Evolutionary conservation across 2,888 invertebrate genomes (phyloP), one percentile per base, ranked within the genome.

Genomic region (Acronicta alni): DNA sequence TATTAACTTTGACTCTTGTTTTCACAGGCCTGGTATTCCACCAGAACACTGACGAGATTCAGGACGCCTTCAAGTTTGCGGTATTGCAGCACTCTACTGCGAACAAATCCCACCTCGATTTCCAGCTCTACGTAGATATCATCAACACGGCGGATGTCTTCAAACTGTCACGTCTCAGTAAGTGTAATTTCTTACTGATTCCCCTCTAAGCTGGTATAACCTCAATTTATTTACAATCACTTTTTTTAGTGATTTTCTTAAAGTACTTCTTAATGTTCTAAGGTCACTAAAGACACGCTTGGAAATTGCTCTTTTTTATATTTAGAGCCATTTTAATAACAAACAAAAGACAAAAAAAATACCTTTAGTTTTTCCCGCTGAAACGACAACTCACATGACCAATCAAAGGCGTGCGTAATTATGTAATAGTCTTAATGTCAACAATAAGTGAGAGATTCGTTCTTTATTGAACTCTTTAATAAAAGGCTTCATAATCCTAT

Each of bases 81-180:
- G 96, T 97, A 95, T 91, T 96, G 45, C 97, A 96, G 85, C 97
- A 97, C 84, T 96, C 97, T 75, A 95, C 96, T 77, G 96, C 96
- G 77, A 96, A 97, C 67, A 96, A 96, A 35, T 95, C 95, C 35
- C 95, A 96, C 45, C 96, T 98, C 81, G 98, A 98, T 84, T 95
- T 98, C 52, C 97, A 97, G 84, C 96, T 97, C 14, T 97, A 96
- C 84, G 97, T 98, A 51, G 98, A 98, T 85, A 96, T 98, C 80
- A 98, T 98, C 87, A 97, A 98, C 88, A 98, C 98, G 12, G 98
- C 98, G 17, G 98, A 98, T 89, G 97, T 97, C 68, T 98, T 98
- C 94, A 98, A 98, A 89, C 95, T 98, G 52, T 98, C 98, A 41
- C 95, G 97, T 88, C 95, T 98, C 51, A 97, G 98, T 98, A 95